A percentile compares a stretch with the other conserved stretches of the same genome.
Evolutionary conservation across 2,888 invertebrate species (phyloP).

Genomic region (Tetrapedia diversipes): DNA sequence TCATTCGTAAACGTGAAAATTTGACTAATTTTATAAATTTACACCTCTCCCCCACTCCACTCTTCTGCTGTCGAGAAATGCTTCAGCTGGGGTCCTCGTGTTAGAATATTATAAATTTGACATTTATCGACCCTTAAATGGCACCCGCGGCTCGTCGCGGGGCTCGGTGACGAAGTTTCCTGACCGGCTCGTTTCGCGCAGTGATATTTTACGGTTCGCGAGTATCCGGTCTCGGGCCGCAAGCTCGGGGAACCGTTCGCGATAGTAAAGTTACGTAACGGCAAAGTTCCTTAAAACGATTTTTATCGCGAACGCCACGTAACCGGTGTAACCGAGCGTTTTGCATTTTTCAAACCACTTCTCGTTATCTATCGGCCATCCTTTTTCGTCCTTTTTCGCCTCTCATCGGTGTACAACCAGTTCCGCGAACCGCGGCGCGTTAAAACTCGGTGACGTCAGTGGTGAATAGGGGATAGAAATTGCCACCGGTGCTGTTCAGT

Average conservation of each 20-base stretch:
- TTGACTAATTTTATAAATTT: neutral
- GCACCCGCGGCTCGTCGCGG: neutral
- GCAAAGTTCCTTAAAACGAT: slow-evolving; percentile 43
- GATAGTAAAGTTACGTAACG: slow-evolving; percentile 52
- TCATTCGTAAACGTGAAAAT: too few species aligned
- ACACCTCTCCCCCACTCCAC: too few species aligned
- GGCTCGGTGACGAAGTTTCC: slow-evolving; percentile 12
- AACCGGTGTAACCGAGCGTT: slow-evolving; percentile 36
- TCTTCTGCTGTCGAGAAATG: too few species aligned
- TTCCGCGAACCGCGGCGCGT: neutral
- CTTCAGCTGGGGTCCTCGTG: too few species aligned
- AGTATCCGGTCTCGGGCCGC: slow-evolving; percentile 37
- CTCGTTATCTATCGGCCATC: slow-evolving; percentile 22
- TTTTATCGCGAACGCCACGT: slow-evolving; percentile 33
- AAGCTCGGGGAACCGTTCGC: slow-evolving; percentile 21
- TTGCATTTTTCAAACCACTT: slow-evolving; percentile 46
- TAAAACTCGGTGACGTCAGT: neutral
- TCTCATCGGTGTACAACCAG: slow-evolving; percentile 16
- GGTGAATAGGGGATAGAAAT: slow-evolving; percentile 2
- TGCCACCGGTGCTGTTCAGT: neutral
- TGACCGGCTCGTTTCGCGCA: neutral
- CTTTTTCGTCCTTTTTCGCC: neutral
- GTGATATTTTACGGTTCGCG: slow-evolving; percentile 62
- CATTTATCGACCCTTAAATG: neutral
- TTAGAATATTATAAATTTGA: neutral